Base-by-base conservation (phyloP, 2,888 invertebrate species). In the Lasioglossum zephyrum region DNA sequence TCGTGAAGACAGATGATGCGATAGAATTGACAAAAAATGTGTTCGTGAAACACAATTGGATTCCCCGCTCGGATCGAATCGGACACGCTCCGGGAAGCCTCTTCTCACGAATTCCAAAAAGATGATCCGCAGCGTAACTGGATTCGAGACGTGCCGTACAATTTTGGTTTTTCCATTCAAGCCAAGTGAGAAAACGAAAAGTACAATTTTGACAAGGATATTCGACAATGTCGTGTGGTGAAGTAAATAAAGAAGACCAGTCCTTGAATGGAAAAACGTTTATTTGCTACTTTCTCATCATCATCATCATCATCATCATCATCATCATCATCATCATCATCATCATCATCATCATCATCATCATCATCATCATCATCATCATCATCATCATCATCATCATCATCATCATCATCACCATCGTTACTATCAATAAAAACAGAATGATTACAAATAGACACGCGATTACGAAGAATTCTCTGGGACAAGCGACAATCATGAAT, bases 261-360 rank as follows among this genome's bases (percentile, higher is more conserved):
- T 94, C 92, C 94, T 94, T 94, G 95, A 95, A 94, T 95, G 95
- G 95, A 94, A 94, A 94, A 95, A 95, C 94, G 93, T 95, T 95
- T 95, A 95, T 95, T 95, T 94, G 80, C 93, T 93, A 94, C 92
- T 92, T 93, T 92, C 90, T 44, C 44, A 44, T 44, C 13, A 44
- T 44, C 44, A 13, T 44, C 60, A 82, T 91, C 89, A 89, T 91
- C 90, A 87, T 91, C 88, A 92, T 92, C 31, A 31, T 31, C 31
- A 31, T 31, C 31, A 31, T 31, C 31, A 31, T 44, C 44, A 44
- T 44, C 13, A 44, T 44, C 44, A 13, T 44, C 73, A 87, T 89
- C 39, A 69, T 36, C 72, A 85, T 77, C 81, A 82, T 79, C 79
- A 79, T 72, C 49, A n/a, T n/a, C n/a, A n/a, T n/a, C n/a, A n/a